Conservation (phyloP, 2,113 vertebrate species). For the Lipotes vexillifer region DNA sequence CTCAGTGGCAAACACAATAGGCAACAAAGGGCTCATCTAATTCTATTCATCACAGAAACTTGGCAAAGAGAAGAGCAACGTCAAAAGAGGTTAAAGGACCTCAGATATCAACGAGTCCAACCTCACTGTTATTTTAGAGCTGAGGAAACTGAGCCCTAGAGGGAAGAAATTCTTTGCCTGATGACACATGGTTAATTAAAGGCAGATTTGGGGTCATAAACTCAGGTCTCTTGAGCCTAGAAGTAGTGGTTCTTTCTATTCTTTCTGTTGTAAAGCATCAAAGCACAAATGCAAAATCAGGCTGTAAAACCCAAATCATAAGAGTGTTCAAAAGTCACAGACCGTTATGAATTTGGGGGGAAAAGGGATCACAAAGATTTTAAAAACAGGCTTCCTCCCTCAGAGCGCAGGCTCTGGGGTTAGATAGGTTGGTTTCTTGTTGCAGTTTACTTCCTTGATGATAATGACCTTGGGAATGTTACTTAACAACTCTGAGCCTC, state of each 20-base stretch:
- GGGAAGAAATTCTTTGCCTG: conserved; percentile 55
- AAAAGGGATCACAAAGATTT: neutral
- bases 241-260: neutral
- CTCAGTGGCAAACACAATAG: conserved; percentile 15
- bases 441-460: neutral
- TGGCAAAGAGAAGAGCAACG: conserved; percentile 19
- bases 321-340: neutral
- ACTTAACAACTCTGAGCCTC: neutral
- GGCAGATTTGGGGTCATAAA: conserved; percentile 39
- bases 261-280: neutral
- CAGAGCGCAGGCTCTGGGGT: neutral
- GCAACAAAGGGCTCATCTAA: conserved; percentile 35
- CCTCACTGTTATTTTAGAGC: conserved; percentile 38
- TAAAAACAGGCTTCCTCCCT: neutral
- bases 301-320: neutral
- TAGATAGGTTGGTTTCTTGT: neutral
- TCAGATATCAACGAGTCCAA: conserved; percentile 12
- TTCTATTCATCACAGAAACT: conserved; percentile 56
- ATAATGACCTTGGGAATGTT: neutral
- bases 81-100: conserved; percentile 30
- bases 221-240: conserved; percentile 33
- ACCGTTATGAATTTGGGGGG: neutral
- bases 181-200: conserved; percentile 61
- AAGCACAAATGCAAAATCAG: neutral
- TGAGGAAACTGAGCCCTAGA: conserved; percentile 65